Conservation (phyloP, 2,888 invertebrate species). For the Cryptocheilus praepositus region DNA sequence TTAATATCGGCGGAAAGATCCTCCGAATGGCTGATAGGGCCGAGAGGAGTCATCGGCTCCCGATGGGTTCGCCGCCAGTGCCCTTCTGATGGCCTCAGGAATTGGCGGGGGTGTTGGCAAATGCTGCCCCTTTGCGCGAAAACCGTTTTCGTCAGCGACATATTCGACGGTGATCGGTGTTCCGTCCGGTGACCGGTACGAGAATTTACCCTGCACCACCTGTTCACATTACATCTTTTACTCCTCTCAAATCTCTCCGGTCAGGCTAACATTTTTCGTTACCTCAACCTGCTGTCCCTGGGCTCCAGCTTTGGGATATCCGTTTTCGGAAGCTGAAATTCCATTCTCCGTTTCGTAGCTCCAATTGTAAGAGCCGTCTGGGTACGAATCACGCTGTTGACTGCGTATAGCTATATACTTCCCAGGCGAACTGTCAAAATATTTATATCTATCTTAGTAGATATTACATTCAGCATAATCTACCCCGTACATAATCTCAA, state of each 20-base stretch:
- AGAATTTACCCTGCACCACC: slow-evolving; percentile 86
- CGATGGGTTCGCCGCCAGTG: slow-evolving; percentile 70
- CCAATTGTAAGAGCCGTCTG: slow-evolving; percentile 67
- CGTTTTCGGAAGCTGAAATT: slow-evolving; percentile 67
- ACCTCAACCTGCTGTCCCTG: slow-evolving; percentile 53
- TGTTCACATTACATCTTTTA: slow-evolving; percentile 66
- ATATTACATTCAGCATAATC: too few relatives aligned
- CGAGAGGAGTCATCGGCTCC: slow-evolving; percentile 51
- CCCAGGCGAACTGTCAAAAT: slow-evolving; percentile 32
- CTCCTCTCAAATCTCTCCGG: too few relatives aligned
- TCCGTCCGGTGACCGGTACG: slow-evolving; percentile 86
- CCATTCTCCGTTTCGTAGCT: slow-evolving; percentile 73
- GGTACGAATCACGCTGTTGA: slow-evolving; percentile 62
- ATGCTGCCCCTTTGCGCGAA: slow-evolving; percentile 85
- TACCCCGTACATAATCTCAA: too few relatives aligned
- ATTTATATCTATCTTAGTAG: background rate
- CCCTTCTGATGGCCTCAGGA: slow-evolving; percentile 82
- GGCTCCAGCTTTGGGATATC: slow-evolving; percentile 57
- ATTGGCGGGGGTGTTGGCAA: slow-evolving; percentile 87
- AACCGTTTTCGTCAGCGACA: slow-evolving; percentile 87
- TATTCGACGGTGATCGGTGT: slow-evolving; percentile 83
- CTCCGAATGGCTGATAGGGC: slow-evolving; percentile 3
- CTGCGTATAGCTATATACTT: slow-evolving; percentile 65
- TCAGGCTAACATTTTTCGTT: too few relatives aligned
- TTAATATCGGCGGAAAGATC: background rate